Conservation (phyloP, 1,140 invertebrate genomes). For the Philopotamus ludificatus region DNA sequence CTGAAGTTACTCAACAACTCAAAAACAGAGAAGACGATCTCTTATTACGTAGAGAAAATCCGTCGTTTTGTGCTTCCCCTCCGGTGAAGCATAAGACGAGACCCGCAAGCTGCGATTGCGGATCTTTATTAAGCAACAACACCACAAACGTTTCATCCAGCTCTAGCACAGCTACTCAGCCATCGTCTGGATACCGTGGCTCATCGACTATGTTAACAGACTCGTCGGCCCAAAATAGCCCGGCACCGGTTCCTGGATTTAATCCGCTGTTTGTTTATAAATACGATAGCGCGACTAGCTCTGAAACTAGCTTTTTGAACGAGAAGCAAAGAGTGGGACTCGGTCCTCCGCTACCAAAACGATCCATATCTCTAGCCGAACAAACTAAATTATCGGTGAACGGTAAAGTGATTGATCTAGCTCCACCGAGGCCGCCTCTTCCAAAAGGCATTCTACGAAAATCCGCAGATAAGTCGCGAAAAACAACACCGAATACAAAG, state of each 20-base stretch:
- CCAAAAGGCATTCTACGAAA: constrained; percentile 71
- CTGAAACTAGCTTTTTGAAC: constrained; percentile 63
- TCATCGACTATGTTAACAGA: constrained; percentile 80
- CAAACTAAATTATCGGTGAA: constrained; percentile 53
- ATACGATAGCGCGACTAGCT: constrained; percentile 73
- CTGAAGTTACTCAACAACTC: constrained; percentile 66
- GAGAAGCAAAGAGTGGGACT: constrained; percentile 55
- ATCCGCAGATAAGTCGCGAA: constrained; percentile 57
- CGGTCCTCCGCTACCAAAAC: constrained; percentile 60
- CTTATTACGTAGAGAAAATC: constrained; percentile 53
- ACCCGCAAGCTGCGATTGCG: constrained; percentile 64
- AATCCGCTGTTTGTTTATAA: constrained; percentile 79
- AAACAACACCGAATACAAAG: constrained; percentile 61
- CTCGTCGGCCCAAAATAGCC: constrained; percentile 66
- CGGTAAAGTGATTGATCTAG: constrained; percentile 51
- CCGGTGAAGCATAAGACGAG: constrained; percentile 58
- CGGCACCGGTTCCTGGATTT: constrained; percentile 55
- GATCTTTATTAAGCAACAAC: constrained; percentile 56
- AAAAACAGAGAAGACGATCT: constrained; percentile 54
- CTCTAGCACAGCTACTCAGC: constrained; percentile 74
- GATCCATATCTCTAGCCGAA: constrained; percentile 64
- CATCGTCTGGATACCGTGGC: constrained; percentile 80
- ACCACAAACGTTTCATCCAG: constrained; percentile 63
- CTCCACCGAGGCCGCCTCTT: constrained; percentile 67
- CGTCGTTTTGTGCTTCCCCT: constrained; percentile 66